These are phyloP conservation scores for Ectobius pallidus DNA, from an alignment of 2,888 invertebrate genomes.

Conservation along the genomic window DNA sequence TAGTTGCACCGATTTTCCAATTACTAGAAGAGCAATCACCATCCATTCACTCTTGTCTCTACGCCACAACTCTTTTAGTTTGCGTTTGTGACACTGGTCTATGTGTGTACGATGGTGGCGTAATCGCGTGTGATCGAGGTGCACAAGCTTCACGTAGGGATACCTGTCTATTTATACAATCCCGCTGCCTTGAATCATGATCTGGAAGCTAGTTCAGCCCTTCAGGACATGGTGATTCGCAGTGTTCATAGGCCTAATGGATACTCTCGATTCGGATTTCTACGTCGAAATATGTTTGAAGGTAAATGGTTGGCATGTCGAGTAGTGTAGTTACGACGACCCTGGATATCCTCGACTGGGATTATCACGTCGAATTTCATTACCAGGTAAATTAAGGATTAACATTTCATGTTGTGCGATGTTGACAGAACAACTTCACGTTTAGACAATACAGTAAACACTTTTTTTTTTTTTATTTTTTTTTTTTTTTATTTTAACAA, in stretches of 20 bases:
- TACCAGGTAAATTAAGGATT: background rate
- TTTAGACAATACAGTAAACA: too few species aligned
- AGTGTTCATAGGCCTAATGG: constrained; percentile 35
- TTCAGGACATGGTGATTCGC: background rate
- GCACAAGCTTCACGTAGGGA: background rate
- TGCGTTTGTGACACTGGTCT: background rate
- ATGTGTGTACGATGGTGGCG: background rate
- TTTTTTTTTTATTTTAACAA: too few species aligned
- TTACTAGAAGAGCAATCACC: background rate
- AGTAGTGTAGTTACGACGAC: background rate
- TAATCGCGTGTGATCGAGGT: too few species aligned
- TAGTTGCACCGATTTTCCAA: background rate
- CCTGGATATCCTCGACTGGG: background rate
- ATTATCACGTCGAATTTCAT: background rate
- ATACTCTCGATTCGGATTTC: constrained; percentile 40
- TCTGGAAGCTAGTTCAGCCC: background rate
- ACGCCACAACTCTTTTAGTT: background rate
- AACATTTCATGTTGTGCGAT: too few species aligned
- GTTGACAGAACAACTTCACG: too few species aligned
- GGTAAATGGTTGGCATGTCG: constrained; percentile 21
- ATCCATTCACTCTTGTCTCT: too few species aligned
- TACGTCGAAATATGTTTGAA: constrained; percentile 40
- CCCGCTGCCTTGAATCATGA: background rate
- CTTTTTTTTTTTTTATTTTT: too few species aligned
- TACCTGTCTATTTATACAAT: constrained; percentile 21